phyloP scores from a whole-genome alignment of 2,888 invertebrate species.

The Andrena praecox region DNA sequence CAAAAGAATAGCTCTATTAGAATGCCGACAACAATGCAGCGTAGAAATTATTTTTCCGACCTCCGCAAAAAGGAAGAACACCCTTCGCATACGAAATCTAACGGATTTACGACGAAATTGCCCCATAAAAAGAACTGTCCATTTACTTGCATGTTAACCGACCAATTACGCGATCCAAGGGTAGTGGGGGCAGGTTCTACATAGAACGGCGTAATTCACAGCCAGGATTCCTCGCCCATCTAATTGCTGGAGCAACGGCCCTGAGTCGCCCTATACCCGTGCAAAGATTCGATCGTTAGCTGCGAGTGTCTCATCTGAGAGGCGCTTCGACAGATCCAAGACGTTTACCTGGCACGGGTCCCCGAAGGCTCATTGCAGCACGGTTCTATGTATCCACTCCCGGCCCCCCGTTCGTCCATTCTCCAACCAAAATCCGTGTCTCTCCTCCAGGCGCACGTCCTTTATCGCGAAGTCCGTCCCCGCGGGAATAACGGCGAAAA shows the following conservation, averaged over 20 bases:
- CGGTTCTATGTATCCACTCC: neutral
- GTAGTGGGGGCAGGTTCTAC: neutral
- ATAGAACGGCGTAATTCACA: slow-evolving; percentile 44
- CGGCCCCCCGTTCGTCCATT: neutral
- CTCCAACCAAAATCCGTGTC: neutral
- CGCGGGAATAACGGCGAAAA: slow-evolving; percentile 67
- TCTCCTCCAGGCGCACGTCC: neutral
- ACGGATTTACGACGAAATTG: slow-evolving; percentile 19
- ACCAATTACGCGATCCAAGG: slow-evolving; percentile 34
- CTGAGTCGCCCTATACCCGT: slow-evolving; percentile 45
- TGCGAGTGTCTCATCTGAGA: slow-evolving; percentile 45
- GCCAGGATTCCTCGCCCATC: slow-evolving; percentile 28
- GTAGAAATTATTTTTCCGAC: neutral
- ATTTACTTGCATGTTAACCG: slow-evolving; percentile 27
- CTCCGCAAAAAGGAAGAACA: neutral
- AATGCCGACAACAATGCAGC: neutral
- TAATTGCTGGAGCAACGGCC: slow-evolving; percentile 36
- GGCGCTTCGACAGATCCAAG: slow-evolving; percentile 52
- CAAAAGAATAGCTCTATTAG: too few species aligned
- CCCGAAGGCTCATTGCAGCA: slow-evolving; percentile 63
- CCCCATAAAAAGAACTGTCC: slow-evolving; percentile 19
- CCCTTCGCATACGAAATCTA: neutral
- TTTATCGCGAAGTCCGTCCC: slow-evolving; percentile 25
- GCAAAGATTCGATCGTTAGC: slow-evolving; percentile 55
- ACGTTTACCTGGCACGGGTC: slow-evolving; percentile 67